Evolutionary conservation across 1,140 invertebrate species (phyloP).

Genomic region (Drosophila aff.): DNA sequence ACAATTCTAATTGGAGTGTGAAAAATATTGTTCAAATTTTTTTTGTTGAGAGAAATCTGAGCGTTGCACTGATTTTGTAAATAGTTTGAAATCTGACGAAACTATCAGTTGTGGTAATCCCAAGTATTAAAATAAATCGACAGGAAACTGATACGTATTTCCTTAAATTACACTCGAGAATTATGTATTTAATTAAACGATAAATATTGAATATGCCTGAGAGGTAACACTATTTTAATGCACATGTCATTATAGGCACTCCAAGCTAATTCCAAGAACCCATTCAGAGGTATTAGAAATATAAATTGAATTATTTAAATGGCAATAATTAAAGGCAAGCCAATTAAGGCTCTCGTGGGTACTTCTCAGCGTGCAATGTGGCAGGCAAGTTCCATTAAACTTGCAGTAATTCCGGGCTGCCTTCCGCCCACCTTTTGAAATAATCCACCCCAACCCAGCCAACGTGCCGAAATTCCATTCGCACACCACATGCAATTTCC

Average conservation of each 20-base stretch:
- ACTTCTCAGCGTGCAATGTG: conserved; percentile 5
- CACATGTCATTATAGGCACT: neutral
- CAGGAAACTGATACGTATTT: neutral
- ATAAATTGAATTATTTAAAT: conserved; percentile 22
- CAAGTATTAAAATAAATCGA: neutral
- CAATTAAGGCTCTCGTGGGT: conserved; percentile 1
- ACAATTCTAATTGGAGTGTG: neutral
- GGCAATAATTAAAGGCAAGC: neutral
- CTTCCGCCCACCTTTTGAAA: conserved; percentile 1
- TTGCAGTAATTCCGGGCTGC: neutral
- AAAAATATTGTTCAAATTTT: conserved; percentile 13
- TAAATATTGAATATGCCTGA: neutral
- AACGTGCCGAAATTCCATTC: conserved; percentile 35
- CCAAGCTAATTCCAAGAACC: neutral
- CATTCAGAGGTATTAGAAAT: neutral
- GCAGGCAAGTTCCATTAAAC: conserved; percentile 4
- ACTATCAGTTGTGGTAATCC: neutral
- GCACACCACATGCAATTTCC: conserved; percentile 38
- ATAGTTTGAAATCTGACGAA: neutral
- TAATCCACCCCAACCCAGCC: neutral
- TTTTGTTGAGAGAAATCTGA: neutral
- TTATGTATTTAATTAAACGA: neutral
- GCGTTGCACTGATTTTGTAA: neutral
- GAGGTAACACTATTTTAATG: neutral
- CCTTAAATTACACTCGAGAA: neutral